phyloP scores from a whole-genome alignment of 2,888 invertebrate genomes.

The Ophonus ardosiacus region DNA sequence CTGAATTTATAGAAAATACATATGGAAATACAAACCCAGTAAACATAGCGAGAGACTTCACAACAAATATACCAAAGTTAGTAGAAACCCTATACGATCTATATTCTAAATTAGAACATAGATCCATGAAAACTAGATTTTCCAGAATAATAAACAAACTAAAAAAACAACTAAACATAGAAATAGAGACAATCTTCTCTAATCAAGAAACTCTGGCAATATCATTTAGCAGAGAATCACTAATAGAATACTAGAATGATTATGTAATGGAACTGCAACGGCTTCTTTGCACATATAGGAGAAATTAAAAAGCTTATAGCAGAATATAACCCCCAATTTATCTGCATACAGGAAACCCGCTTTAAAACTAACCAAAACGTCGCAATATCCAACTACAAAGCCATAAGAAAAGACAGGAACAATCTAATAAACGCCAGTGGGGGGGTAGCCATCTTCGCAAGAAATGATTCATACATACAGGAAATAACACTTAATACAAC shows the following conservation, averaged over 20 bases:
- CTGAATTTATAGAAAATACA: conserved; percentile 2
- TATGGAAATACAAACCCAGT: not conserved
- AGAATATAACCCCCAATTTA: not conserved
- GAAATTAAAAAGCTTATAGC: conserved; percentile 2
- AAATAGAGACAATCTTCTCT: not conserved
- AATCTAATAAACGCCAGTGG: no score
- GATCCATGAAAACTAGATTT: conserved; percentile 1
- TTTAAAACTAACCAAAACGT: not conserved
- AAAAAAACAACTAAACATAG: not conserved
- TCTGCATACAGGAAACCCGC: conserved; percentile 24
- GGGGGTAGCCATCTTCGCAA: no score
- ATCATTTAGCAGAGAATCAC: not conserved
- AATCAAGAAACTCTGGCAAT: no score
- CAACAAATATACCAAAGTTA: not conserved
- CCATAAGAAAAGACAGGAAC: not conserved
- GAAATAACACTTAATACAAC: no score
- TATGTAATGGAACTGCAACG: conserved; percentile 48
- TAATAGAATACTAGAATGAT: conserved; percentile 14
- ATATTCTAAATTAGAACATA: not conserved
- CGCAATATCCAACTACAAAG: not conserved
- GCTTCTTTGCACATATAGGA: conserved; percentile 13
- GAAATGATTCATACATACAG: no score
- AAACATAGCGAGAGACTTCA: not conserved
- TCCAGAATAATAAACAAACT: not conserved
- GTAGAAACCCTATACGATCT: not conserved